Base-by-base conservation (phyloP, 2,888 invertebrate genomes). In the Euplexia lucipara region DNA sequence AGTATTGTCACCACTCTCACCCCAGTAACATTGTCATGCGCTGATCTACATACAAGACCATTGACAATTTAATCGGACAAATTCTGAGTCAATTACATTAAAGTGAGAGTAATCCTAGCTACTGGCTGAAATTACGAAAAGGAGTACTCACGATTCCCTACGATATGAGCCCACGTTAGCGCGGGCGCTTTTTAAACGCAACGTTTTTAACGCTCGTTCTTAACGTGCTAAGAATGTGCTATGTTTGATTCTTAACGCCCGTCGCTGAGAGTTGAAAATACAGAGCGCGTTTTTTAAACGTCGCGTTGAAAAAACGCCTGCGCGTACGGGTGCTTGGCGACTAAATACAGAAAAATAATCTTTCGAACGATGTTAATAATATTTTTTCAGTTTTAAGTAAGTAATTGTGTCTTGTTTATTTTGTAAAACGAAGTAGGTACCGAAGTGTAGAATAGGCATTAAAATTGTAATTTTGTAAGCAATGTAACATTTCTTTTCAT, bases 361-460 rank as follows among this genome's bases (percentile, higher is more conserved):
- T 61, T 51, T 62, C 67, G 71, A 67, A 51, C 42, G 62, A 30
- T 12, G 16, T 14, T 6, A 12, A 26, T 5, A 41, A 20, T 16
- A 30, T 20, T 62, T 22, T 32, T 41, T 32, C 12, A 18, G 51
- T 51, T 32, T 6, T 20, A 52, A 59, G 18, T 6, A 16, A 42
- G 20, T 34, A 12, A 37, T 20, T 45, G 30, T 48, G 47, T 52
- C 22, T 57, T 61, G 37, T 12, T 53, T 75, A 20, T 41, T 34
- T 52, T 75, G 30, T 52, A 59, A 68, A 60, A 53, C 44, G 51
- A 63, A 70, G 45, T 63, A 49, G 68, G 45, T 63, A 49, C 61
- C 53, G 64, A 69, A 69, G 75, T 78, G 81, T 78, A 39, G 34
- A 65, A 67, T 66, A 78, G 61, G 70, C 78, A 81, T 78, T 75